Evolutionary conservation across 2,113 vertebrate species (phyloP).

Genomic region (Hipposideros armiger): DNA sequence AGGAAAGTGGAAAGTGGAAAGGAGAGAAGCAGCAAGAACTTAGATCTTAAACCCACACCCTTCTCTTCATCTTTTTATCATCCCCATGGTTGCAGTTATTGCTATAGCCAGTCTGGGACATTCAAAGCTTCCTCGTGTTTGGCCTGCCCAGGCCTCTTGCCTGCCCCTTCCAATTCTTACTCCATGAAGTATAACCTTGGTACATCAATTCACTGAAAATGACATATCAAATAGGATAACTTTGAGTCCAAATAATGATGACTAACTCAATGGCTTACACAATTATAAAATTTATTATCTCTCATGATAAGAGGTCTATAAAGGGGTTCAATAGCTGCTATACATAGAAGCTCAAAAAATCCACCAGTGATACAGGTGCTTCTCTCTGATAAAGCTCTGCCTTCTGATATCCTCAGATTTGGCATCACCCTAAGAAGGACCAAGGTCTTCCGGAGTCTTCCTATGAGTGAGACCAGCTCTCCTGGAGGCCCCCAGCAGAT

Average conservation of each 20-base stretch:
- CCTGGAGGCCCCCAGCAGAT: background rate
- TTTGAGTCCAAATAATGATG: background rate
- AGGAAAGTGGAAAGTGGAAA: background rate
- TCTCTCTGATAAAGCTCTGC: background rate
- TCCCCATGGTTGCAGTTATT: rapidly evolving
- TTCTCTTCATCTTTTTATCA: background rate
- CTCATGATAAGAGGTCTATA: background rate
- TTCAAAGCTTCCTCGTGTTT: background rate
- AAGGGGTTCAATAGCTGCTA: background rate
- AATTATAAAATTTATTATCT: background rate
- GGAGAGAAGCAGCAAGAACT: background rate
- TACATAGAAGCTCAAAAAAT: background rate
- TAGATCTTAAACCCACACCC: background rate
- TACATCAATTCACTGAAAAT: background rate
- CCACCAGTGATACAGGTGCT: background rate
- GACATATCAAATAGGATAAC: background rate
- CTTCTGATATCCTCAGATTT: background rate
- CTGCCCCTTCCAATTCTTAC: background rate
- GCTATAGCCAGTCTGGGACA: background rate
- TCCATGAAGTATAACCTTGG: background rate
- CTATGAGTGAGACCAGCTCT: background rate
- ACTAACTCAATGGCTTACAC: background rate
- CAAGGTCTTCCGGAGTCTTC: background rate
- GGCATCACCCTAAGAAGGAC: background rate
- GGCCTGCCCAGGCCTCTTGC: background rate